These are phyloP conservation scores for Patagioenas fasciata DNA, from an alignment of 2,113 vertebrate species.

Conservation along the genomic window DNA sequence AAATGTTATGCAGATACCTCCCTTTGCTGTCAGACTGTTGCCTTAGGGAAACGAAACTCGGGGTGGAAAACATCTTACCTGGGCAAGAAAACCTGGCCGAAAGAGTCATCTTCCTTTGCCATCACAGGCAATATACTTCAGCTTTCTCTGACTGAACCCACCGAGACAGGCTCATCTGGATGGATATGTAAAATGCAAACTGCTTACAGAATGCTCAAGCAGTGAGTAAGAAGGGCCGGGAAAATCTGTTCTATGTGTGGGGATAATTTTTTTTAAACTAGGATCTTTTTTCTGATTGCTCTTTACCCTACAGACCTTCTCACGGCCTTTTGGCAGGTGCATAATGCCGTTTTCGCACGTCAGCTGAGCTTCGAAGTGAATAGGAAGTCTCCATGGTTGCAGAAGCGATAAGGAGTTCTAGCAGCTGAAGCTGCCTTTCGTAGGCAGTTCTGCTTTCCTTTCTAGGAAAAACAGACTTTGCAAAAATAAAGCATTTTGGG, in stretches of 20 bases:
- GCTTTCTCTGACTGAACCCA: background rate
- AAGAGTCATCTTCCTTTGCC: background rate
- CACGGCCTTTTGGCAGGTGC: background rate
- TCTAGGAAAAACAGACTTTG: constrained; percentile 49
- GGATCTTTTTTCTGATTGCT: background rate
- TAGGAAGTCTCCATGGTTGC: constrained; percentile 55
- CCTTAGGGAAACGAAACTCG: background rate
- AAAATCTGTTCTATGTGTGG: background rate
- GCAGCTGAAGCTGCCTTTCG: constrained; percentile 37
- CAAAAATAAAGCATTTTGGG: constrained; percentile 32
- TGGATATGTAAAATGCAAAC: background rate
- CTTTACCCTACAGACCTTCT: background rate
- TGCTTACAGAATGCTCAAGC: background rate
- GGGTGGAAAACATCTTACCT: background rate
- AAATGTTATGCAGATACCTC: background rate
- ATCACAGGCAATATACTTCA: background rate
- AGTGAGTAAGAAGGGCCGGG: background rate
- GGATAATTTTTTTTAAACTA: background rate
- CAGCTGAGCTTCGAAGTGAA: constrained; percentile 20
- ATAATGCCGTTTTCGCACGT: constrained; percentile 17
- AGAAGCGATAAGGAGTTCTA: constrained; percentile 13
- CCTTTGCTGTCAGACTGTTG: background rate
- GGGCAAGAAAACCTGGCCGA: background rate
- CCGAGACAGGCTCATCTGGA: background rate
- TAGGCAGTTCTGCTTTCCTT: constrained; percentile 45